phyloP scores from a whole-genome alignment of 2,113 vertebrate species.

The Agelaius phoeniceus region DNA sequence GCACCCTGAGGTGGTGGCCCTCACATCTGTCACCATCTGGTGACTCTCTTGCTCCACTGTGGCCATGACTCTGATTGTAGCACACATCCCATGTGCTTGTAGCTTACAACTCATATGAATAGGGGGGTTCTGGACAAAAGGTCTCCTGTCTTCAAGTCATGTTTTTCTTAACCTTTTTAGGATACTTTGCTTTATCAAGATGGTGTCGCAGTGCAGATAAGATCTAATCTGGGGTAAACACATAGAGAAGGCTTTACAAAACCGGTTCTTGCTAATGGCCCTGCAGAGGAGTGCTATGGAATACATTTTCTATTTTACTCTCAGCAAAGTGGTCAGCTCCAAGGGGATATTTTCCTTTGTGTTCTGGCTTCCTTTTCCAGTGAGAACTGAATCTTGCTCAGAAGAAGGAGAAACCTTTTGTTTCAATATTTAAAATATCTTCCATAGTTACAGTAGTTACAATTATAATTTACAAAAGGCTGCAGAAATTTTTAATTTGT shows the following conservation, averaged over 20 bases:
- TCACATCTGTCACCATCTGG: conserved; percentile 49
- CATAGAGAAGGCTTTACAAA: background rate
- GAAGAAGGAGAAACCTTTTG: background rate
- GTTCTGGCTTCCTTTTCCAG: background rate
- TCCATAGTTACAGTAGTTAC: background rate
- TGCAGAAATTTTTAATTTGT: background rate
- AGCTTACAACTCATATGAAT: background rate
- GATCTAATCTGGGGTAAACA: conserved; percentile 15
- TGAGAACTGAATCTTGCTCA: background rate
- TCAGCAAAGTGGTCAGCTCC: background rate
- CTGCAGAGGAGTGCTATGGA: background rate
- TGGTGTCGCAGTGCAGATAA: background rate
- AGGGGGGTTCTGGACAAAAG: background rate
- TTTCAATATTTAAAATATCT: background rate
- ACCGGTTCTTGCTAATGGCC: background rate
- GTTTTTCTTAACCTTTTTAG: background rate
- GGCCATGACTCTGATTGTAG: background rate
- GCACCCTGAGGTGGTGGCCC: background rate
- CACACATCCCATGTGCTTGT: background rate
- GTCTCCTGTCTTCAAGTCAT: background rate
- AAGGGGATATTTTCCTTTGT: background rate
- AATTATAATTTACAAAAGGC: background rate
- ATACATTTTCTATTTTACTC: background rate
- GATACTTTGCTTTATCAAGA: background rate
- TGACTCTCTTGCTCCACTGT: background rate